Evolutionary conservation across 1,140 invertebrate species (phyloP), one percentile per base, ranked within the genome.

Genomic region (Nephotettix cincticeps): DNA sequence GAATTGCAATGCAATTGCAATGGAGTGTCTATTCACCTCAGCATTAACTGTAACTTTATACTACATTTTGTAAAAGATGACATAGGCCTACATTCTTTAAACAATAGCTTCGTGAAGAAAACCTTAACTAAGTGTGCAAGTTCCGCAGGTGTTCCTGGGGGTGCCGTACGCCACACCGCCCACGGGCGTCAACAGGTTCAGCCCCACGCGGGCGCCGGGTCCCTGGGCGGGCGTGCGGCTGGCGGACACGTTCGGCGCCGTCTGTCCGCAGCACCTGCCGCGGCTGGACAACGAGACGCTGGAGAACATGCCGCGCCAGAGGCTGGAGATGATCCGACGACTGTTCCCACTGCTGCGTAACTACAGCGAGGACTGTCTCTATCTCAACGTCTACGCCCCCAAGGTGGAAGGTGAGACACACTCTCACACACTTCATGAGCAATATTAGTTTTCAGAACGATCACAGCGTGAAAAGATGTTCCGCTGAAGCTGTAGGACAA

Each of bases 101-200:
- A n/a, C n/a, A n/a, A n/a, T n/a, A n/a, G n/a, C n/a, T n/a, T n/a
- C n/a, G n/a, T n/a, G n/a, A n/a, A n/a, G n/a, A n/a, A n/a, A n/a
- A n/a, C n/a, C n/a, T n/a, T n/a, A n/a, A n/a, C n/a, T n/a, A n/a
- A n/a, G n/a, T n/a, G n/a, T n/a, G n/a, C n/a, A n/a, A n/a, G n/a
- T n/a, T n/a, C n/a, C n/a, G n/a, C 4, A 51, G 47, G 47, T 51
- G 36, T 98, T 95, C 80, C 85, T 96, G 2, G 96, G 96, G 0
- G 92, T 97, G 54, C 95, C 95, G 0, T 98, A 98, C 80, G 96
- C 95, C 1, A 93, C 94, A 17, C 91, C 95, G 19, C 95, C 95
- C 1, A 89, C 90, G 1, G 91, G 93, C 64, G 89, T 89, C 17
- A 70, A 81, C 70, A 88, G 94, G 74, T 97, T 97, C 77, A 94